Percentiles rank a stretch among this genome's conserved stretches.
phyloP scores from a whole-genome alignment of 2,797 vertebrate genomes.

The Phoebastria nigripes region DNA sequence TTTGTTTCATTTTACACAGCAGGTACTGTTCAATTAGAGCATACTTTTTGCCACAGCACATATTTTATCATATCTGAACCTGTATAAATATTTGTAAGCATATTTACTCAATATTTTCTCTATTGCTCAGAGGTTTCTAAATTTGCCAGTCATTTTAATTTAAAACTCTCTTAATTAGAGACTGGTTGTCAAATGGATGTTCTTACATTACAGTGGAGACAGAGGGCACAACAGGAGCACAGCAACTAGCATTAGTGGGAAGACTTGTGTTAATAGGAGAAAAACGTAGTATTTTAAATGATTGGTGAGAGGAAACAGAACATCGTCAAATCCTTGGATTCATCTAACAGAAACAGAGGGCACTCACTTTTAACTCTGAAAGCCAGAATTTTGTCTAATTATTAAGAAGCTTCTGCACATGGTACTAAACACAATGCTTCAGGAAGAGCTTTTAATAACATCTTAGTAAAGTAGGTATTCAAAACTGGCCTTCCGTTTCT shows the following conservation, averaged over 20 bases:
- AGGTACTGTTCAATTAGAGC: slow-evolving; percentile 45
- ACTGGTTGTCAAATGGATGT: slow-evolving; percentile 20
- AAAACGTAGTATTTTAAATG: slow-evolving; percentile 7
- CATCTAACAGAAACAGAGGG: slow-evolving; percentile 43
- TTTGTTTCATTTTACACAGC: slow-evolving; percentile 56
- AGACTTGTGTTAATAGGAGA: neutral
- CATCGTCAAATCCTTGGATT: slow-evolving; percentile 15
- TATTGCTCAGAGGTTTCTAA: slow-evolving; percentile 26
- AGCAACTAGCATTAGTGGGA: neutral
- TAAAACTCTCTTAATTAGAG: slow-evolving; percentile 52
- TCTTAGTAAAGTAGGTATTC: slow-evolving; percentile 53
- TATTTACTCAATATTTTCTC: slow-evolving; percentile 41
- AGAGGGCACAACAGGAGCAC: slow-evolving; percentile 3
- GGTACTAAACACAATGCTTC: slow-evolving; percentile 26
- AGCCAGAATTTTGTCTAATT: slow-evolving; percentile 57
- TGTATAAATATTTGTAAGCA: slow-evolving; percentile 57
- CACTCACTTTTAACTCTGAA: neutral
- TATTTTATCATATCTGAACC: slow-evolving; percentile 47
- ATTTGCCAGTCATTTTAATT: slow-evolving; percentile 35
- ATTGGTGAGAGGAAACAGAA: slow-evolving; percentile 22
- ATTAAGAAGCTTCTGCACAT: slow-evolving; percentile 35
- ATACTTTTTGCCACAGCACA: slow-evolving; percentile 28
- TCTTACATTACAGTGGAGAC: slow-evolving; percentile 7
- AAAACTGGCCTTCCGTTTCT: slow-evolving; percentile 34
- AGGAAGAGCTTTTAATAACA: slow-evolving; percentile 44